Conservation (phyloP, 2,888 invertebrate genomes). For the Cheilosia grossa region DNA sequence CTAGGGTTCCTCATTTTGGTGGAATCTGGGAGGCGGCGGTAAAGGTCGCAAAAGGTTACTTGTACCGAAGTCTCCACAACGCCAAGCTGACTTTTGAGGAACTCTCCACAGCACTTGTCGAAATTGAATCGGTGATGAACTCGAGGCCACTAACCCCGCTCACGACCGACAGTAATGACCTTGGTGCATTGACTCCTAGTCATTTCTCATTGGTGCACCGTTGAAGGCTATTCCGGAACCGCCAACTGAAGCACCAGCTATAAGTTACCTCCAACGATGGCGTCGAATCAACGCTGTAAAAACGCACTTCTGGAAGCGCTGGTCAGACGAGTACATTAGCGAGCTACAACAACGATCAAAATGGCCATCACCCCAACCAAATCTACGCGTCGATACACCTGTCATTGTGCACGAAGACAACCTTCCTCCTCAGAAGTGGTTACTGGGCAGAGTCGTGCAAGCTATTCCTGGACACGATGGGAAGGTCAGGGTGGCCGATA, state of each 20-base stretch:
- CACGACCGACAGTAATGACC: neutral
- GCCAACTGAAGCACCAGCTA: neutral
- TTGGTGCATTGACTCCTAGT: neutral
- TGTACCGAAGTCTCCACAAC: neutral
- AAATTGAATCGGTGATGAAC: neutral
- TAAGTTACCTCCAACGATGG: conserved; percentile 20
- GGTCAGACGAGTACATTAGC: conserved; percentile 6
- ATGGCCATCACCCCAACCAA: conserved; percentile 8
- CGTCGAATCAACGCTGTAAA: conserved; percentile 21
- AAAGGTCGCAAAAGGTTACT: neutral
- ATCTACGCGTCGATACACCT: neutral
- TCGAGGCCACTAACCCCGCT: neutral
- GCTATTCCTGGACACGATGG: too few relatives aligned
- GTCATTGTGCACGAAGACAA: too few relatives aligned
- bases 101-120: neutral
- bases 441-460: too few relatives aligned
- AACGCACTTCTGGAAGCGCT: conserved; percentile 14
- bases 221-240: conserved; percentile 8
- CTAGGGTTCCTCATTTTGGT: conserved; percentile 18
- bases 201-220: neutral
- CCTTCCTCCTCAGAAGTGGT: too few relatives aligned
- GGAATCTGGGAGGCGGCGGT: conserved; percentile 4
- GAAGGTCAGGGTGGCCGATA: too few relatives aligned
- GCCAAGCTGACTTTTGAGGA: neutral
- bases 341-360: conserved; percentile 24